These are phyloP conservation scores for Alcedo atthis DNA, from an alignment of 2,797 vertebrate genomes.

Conservation along the genomic window DNA sequence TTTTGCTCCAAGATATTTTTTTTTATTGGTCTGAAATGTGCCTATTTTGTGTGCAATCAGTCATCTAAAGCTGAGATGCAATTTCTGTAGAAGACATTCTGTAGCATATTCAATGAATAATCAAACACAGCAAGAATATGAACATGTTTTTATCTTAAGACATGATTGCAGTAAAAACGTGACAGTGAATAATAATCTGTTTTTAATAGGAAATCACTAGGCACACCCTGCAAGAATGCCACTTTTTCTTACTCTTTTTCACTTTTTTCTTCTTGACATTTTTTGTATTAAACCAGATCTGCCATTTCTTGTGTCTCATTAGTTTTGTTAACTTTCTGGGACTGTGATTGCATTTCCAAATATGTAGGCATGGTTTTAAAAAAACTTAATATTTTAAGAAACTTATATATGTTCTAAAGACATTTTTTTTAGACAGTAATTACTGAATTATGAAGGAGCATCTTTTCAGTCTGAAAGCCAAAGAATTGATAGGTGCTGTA, in stretches of 20 bases:
- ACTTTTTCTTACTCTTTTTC: not conserved
- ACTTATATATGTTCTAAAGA: not conserved
- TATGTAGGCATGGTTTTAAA: not conserved
- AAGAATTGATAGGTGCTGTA: not conserved
- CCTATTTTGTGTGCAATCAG: not conserved
- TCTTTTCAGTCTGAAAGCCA: not conserved
- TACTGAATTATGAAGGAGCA: not conserved
- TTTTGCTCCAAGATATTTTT: not conserved
- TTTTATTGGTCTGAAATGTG: not conserved
- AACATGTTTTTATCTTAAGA: not conserved
- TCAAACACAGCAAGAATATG: not conserved
- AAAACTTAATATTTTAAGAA: not conserved
- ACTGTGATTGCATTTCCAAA: not conserved
- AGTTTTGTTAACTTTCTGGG: not conserved
- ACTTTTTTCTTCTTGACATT: not conserved
- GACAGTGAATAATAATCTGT: not conserved
- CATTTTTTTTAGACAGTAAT: not conserved
- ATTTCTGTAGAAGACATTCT: not conserved
- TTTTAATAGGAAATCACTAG: not conserved
- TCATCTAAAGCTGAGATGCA: not conserved
- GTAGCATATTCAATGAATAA: not conserved
- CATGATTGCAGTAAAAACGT: not conserved
- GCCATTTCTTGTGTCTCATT: not conserved
- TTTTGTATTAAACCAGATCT: not conserved
- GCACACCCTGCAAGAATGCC: not conserved